phyloP scores from a whole-genome alignment of 2,797 vertebrate genomes.

The Cyprinella venusta region DNA sequence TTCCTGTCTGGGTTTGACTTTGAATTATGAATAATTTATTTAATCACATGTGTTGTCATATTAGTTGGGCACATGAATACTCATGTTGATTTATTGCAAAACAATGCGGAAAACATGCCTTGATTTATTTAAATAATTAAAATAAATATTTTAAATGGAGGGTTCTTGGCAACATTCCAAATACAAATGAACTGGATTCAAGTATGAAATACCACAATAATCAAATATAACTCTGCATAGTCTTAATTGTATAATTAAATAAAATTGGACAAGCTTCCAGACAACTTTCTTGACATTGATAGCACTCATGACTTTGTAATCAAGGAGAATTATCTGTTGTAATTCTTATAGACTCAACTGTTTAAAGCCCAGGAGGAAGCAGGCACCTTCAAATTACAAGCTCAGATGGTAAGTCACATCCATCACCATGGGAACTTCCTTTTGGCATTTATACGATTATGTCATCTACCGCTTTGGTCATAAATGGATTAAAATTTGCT shows the following conservation, averaged over 20 bases:
- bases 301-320: constrained; percentile 7
- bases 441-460: constrained; percentile 31
- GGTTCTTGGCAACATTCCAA: neutral
- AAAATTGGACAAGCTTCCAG: neutral
- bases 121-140: neutral
- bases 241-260: too few relatives aligned
- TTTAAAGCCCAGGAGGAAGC: constrained; percentile 87
- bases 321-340: neutral
- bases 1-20: neutral
- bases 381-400: constrained; percentile 84
- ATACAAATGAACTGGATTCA: neutral
- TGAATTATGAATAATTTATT: neutral
- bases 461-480: neutral
- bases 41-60: neutral
- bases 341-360: constrained; percentile 82
- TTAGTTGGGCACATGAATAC: too few relatives aligned
- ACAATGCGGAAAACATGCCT: neutral
- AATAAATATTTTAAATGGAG: neutral
- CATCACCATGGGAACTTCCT: constrained; percentile 7
- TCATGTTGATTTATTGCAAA: neutral
- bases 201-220: too few relatives aligned
- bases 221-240: too few relatives aligned
- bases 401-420: constrained; percentile 83
- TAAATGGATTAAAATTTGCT: neutral
- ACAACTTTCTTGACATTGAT: neutral